Percentiles rank a stretch among this genome's conserved stretches.
Conservation (phyloP, 2,888 invertebrate species). For the Pilophorus perplexus region DNA sequence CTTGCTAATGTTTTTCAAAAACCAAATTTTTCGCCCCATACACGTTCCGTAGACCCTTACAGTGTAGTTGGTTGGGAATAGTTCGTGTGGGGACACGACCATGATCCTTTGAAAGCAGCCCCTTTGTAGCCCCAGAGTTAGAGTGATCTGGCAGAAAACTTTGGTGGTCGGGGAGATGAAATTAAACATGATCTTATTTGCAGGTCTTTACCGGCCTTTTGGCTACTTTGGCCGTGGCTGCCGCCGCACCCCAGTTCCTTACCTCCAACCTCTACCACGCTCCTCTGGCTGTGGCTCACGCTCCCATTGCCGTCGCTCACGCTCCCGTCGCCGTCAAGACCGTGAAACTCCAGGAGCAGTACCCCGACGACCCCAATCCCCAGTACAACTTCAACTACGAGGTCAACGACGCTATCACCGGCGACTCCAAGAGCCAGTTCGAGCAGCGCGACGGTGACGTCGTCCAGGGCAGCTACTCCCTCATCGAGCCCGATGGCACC, state of each 20-base stretch:
- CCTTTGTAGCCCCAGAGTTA: too few relatives aligned
- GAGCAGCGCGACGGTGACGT: conserved; percentile 37
- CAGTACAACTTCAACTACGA: conserved; percentile 41
- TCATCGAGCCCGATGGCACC: conserved; percentile 42
- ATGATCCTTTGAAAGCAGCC: too few relatives aligned
- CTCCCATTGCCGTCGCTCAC: conserved; percentile 24
- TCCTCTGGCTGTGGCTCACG: not conserved
- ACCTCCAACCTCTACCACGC: too few relatives aligned
- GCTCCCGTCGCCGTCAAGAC: conserved; percentile 36
- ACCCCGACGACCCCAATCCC: conserved; percentile 39
- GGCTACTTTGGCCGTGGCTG: conserved; percentile 28
- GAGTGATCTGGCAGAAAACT: too few relatives aligned
- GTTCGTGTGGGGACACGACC: too few relatives aligned
- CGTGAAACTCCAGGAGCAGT: conserved; percentile 33
- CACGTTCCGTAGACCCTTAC: too few relatives aligned
- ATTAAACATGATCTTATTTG: too few relatives aligned
- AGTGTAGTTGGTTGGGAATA: too few relatives aligned
- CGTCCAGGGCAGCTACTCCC: conserved; percentile 36
- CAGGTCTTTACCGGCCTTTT: conserved; percentile 6
- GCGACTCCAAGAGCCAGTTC: conserved; percentile 32
- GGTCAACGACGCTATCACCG: conserved; percentile 35
- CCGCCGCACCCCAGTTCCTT: conserved; percentile 22
- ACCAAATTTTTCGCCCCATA: too few relatives aligned
- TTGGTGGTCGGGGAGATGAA: too few relatives aligned
- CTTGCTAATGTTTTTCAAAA: too few relatives aligned